Conservation (phyloP, 2,888 invertebrate species). For the Trichacis sp. region DNA sequence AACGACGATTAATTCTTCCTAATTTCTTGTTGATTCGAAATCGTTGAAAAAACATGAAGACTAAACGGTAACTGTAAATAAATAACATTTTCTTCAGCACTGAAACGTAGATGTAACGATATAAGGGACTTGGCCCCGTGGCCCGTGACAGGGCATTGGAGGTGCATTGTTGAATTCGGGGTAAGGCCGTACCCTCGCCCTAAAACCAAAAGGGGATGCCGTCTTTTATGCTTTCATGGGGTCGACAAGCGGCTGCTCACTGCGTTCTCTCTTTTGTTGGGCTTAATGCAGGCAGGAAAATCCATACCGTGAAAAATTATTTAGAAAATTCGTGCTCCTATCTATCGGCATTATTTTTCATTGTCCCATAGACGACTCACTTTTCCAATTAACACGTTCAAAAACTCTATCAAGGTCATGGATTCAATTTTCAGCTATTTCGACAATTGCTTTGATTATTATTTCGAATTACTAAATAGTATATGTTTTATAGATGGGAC, state of each 20-base stretch:
- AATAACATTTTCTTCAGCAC: constrained; percentile 26
- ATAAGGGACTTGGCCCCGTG: constrained; percentile 31
- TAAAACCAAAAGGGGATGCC: constrained; percentile 48
- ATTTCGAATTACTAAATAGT: too few relatives aligned
- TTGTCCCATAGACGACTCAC: too few relatives aligned
- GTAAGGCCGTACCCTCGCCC: constrained; percentile 36
- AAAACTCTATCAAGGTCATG: too few relatives aligned
- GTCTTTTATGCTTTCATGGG: constrained; percentile 54
- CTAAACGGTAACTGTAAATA: neutral
- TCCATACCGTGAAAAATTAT: constrained; percentile 7
- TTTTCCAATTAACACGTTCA: too few relatives aligned
- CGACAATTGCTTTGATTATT: too few relatives aligned
- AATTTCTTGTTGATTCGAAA: too few relatives aligned
- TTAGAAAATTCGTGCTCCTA: neutral
- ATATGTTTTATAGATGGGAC: too few relatives aligned
- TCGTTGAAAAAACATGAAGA: too few relatives aligned
- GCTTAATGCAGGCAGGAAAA: constrained; percentile 44
- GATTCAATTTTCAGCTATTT: too few relatives aligned
- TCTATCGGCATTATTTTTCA: too few relatives aligned
- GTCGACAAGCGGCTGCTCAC: constrained; percentile 57
- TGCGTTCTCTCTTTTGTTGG: constrained; percentile 56
- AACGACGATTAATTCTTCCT: too few relatives aligned
- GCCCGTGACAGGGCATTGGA: constrained; percentile 28
- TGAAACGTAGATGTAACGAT: constrained; percentile 24
- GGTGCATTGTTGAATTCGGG: constrained; percentile 40